phyloP scores from a whole-genome alignment of 2,888 invertebrate genomes.

The Ligdia adustata region DNA sequence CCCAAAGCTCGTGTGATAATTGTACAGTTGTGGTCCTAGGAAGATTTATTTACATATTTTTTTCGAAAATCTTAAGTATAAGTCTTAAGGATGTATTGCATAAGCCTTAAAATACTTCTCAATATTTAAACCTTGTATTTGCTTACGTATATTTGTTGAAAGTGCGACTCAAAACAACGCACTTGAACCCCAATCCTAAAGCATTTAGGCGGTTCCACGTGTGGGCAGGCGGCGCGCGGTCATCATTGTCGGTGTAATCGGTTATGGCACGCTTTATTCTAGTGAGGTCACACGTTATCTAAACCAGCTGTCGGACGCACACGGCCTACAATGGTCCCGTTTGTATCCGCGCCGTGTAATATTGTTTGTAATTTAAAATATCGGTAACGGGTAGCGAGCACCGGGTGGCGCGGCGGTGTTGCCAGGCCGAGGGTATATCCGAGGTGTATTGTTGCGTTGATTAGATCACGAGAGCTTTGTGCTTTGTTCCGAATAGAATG shows the following conservation, averaged over 20 bases:
- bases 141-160: conserved; percentile 5
- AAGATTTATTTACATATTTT: too few relatives aligned
- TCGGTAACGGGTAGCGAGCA: conserved; percentile 48
- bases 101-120: too few relatives aligned
- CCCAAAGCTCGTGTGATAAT: conserved; percentile 1
- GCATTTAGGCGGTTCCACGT: conserved; percentile 27
- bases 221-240: conserved; percentile 37
- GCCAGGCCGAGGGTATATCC: conserved; percentile 65
- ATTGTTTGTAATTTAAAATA: conserved; percentile 81
- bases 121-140: not conserved
- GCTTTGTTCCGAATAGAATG: conserved; percentile 69
- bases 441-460: conserved; percentile 80
- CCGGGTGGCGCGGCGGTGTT: conserved; percentile 61
- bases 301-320: conserved; percentile 77
- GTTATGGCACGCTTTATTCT: conserved; percentile 66
- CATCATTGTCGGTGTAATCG: conserved; percentile 64
- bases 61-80: too few relatives aligned
- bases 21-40: conserved; percentile 3
- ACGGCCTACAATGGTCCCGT: conserved; percentile 73
- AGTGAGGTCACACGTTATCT: conserved; percentile 78
- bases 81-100: too few relatives aligned
- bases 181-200: conserved; percentile 20
- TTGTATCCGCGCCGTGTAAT: conserved; percentile 73
- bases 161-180: conserved; percentile 17
- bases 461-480: conserved; percentile 72